Conservation (phyloP, 1,140 invertebrate genomes). For the Procambarus virginalis region DNA sequence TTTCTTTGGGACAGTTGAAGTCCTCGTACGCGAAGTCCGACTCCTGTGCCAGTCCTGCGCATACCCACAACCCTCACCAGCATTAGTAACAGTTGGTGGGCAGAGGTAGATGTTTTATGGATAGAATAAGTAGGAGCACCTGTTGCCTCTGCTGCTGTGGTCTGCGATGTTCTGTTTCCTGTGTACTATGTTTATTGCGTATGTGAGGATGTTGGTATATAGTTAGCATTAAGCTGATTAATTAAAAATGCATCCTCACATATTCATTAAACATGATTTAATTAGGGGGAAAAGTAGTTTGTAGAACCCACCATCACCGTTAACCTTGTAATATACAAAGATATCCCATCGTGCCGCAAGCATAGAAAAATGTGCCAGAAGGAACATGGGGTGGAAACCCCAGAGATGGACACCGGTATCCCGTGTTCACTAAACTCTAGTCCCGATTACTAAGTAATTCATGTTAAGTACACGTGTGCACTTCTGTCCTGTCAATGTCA, state of each 20-base stretch:
- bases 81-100: neutral
- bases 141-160: neutral
- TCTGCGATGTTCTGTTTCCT: conserved; percentile 3
- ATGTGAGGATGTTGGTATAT: neutral
- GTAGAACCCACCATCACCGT: neutral
- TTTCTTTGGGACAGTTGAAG: conserved; percentile 89
- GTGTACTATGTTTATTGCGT: neutral
- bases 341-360: neutral
- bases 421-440: neutral
- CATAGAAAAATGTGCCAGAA: neutral
- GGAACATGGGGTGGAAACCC: neutral
- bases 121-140: too few relatives aligned
- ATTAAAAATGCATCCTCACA: neutral
- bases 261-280: neutral
- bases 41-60: conserved; percentile 51
- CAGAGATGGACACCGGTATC: neutral
- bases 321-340: too few relatives aligned
- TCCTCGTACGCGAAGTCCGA: conserved; percentile 35
- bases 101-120: neutral
- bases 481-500: neutral
- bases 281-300: neutral
- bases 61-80: neutral
- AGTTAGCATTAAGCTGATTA: neutral
- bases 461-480: neutral
- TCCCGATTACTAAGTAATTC: neutral